A percentile compares a stretch with the other conserved stretches of the same genome.
Evolutionary conservation across 1,140 invertebrate genomes (phyloP).

Genomic region (Achroia grisella): DNA sequence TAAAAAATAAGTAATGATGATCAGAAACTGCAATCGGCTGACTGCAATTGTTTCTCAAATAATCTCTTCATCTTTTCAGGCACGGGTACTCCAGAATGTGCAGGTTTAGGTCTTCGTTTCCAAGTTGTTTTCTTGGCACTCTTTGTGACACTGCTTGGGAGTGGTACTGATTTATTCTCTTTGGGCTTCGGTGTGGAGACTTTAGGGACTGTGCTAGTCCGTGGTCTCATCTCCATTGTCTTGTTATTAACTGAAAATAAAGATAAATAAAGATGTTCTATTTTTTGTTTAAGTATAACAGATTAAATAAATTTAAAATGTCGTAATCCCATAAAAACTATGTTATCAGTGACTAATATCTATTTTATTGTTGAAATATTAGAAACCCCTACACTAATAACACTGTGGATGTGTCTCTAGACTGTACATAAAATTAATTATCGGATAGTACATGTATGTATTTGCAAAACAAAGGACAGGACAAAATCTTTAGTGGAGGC

Average conservation of each 20-base stretch:
- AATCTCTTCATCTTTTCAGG: slow-evolving; percentile 59
- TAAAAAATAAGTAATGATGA: too few relatives aligned
- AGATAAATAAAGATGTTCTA: not conserved
- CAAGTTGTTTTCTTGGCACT: slow-evolving; percentile 46
- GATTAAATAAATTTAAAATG: not conserved
- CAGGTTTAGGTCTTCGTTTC: slow-evolving; percentile 48
- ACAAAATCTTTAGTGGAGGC: too few relatives aligned
- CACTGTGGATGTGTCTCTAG: too few relatives aligned
- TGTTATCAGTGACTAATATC: too few relatives aligned
- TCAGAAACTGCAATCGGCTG: slow-evolving; percentile 25
- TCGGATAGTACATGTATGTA: too few relatives aligned
- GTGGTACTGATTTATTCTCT: slow-evolving; percentile 27
- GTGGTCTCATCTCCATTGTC: slow-evolving; percentile 19
- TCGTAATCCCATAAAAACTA: too few relatives aligned
- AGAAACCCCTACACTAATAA: too few relatives aligned
- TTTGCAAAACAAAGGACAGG: too few relatives aligned
- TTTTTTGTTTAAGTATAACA: too few relatives aligned
- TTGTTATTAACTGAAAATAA: slow-evolving; percentile 31
- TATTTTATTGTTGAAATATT: too few relatives aligned
- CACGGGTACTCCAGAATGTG: slow-evolving; percentile 58
- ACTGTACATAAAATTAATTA: too few relatives aligned
- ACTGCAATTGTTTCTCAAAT: slow-evolving; percentile 31
- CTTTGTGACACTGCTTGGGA: slow-evolving; percentile 36
- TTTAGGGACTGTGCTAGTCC: slow-evolving; percentile 37
- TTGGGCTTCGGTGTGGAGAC: slow-evolving; percentile 42